Percentiles rank a stretch among this genome's conserved stretches.
Conservation (phyloP, 2,113 vertebrate genomes). For the Ptyas mucosa region DNA sequence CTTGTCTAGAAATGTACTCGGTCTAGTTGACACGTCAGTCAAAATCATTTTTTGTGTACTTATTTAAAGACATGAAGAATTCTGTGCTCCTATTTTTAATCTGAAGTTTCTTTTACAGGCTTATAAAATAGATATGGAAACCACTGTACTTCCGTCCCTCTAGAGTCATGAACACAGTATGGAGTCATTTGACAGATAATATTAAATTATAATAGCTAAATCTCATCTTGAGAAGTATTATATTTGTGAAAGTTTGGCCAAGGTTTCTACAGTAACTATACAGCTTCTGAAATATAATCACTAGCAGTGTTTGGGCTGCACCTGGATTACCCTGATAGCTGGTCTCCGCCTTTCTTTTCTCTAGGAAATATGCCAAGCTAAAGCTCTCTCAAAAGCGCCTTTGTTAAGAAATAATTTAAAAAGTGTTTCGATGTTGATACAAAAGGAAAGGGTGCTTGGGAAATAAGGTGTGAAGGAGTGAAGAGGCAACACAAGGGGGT, state of each 20-base stretch:
- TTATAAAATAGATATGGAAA: neutral
- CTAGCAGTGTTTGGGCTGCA: neutral
- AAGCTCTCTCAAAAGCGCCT: slow-evolving; percentile 18
- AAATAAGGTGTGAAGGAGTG: neutral
- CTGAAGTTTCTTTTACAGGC: neutral
- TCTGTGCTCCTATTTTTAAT: neutral
- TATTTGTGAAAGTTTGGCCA: neutral
- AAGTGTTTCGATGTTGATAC: neutral
- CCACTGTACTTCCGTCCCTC: too few species aligned
- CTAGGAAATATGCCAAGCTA: slow-evolving; percentile 15
- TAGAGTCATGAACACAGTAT: neutral
- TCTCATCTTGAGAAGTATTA: neutral
- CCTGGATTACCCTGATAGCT: neutral
- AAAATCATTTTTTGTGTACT: neutral
- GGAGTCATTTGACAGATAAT: neutral
- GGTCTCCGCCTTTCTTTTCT: neutral
- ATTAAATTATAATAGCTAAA: neutral
- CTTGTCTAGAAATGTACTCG: neutral
- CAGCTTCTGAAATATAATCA: neutral
- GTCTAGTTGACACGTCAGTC: neutral
- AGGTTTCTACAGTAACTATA: neutral
- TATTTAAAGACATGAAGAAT: neutral
- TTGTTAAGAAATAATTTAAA: slow-evolving; percentile 6
- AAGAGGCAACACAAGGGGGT: neutral
- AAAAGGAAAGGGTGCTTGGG: neutral